Percentiles rank a stretch among this genome's conserved stretches.
These are phyloP conservation scores for Hemitrygon akajei DNA, from an alignment of 2,797 vertebrate species.

Conservation along the genomic window DNA sequence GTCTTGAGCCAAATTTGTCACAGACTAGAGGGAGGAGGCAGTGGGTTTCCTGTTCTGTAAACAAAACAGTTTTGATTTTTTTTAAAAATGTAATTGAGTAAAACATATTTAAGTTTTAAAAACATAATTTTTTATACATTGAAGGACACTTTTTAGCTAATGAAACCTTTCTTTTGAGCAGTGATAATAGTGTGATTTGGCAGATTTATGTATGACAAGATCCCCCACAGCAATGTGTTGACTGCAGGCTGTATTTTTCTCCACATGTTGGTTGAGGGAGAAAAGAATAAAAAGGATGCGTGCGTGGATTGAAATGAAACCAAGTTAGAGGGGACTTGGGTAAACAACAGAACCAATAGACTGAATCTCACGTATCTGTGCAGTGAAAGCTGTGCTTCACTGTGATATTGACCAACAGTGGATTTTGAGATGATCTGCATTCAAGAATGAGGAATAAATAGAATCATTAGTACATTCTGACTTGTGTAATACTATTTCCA, in stretches of 20 bases:
- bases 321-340: not conserved
- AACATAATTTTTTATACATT: no score
- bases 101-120: not conserved
- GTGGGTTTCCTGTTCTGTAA: conserved; percentile 34
- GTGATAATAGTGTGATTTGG: not conserved
- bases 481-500: not conserved
- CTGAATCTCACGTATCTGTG: not conserved
- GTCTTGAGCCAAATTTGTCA: conserved; percentile 76
- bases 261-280: not conserved
- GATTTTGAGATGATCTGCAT: no score
- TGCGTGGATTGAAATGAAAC: not conserved
- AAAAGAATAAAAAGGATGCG: not conserved
- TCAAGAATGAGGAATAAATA: not conserved
- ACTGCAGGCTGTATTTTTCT: not conserved
- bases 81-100: not conserved
- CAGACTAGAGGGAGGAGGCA: conserved; percentile 45
- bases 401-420: not conserved
- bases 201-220: not conserved
- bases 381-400: not conserved
- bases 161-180: not conserved
- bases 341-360: not conserved
- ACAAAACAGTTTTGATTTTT: conserved; percentile 35
- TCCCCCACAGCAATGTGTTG: not conserved
- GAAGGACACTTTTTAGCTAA: not conserved
- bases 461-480: not conserved